Conservation (phyloP, 1,140 invertebrate species). For the Chironomus striatipennis region DNA sequence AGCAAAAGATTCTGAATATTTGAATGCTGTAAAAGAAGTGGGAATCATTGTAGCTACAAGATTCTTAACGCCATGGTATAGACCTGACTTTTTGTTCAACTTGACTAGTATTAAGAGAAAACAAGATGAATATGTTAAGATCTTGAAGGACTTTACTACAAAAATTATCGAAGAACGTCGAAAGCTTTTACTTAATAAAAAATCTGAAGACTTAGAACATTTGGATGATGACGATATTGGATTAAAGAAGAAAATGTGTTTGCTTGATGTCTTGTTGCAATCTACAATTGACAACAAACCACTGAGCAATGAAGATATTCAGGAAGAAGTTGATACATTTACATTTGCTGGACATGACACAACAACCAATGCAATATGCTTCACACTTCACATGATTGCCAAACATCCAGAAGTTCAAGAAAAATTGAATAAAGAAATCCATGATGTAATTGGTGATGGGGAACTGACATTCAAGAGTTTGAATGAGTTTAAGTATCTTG, state of each 20-base stretch:
- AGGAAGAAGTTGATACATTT: conserved; percentile 43
- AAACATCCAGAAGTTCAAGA: conserved; percentile 32
- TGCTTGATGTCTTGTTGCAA: conserved; percentile 64
- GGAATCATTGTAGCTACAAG: neutral
- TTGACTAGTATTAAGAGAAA: neutral
- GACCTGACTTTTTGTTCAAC: neutral
- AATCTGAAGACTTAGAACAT: neutral
- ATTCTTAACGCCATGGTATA: neutral
- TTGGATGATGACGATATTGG: conserved; percentile 32
- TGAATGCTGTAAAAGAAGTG: neutral
- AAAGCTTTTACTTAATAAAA: neutral
- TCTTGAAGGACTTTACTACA: neutral
- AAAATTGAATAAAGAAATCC: conserved; percentile 24
- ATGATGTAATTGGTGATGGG: conserved; percentile 27
- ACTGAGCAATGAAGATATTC: conserved; percentile 48
- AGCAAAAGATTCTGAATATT: conserved; percentile 11
- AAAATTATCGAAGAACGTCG: neutral
- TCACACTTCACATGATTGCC: conserved; percentile 31
- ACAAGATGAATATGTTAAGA: neutral
- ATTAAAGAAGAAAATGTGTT: conserved; percentile 42
- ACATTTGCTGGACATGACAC: conserved; percentile 44
- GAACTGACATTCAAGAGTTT: conserved; percentile 42
- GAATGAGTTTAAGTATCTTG: conserved; percentile 49
- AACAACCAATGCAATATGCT: conserved; percentile 33
- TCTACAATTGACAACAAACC: conserved; percentile 43